These are phyloP conservation scores for Scaptomyza pallida DNA, from an alignment of 1,140 invertebrate species.

Conservation along the genomic window DNA sequence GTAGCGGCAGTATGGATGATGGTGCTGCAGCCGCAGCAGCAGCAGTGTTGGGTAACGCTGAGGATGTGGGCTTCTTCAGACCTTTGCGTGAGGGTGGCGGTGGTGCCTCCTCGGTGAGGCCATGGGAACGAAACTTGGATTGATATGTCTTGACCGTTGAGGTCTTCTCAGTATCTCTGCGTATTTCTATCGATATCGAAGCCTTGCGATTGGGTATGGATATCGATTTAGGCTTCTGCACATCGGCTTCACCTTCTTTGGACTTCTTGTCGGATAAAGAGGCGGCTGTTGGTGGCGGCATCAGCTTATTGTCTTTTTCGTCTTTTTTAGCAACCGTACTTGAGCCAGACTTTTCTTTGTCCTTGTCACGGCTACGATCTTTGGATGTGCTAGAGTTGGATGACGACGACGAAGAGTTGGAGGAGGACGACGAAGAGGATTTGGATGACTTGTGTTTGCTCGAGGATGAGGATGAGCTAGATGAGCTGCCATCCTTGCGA, in stretches of 20 bases:
- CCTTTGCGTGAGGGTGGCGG: conserved; percentile 88
- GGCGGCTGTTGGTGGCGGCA: conserved; percentile 84
- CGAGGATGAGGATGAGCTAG: conserved; percentile 42
- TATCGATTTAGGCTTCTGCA: conserved; percentile 64
- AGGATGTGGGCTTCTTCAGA: conserved; percentile 86
- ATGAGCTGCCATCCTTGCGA: conserved; percentile 58
- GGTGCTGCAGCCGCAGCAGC: conserved; percentile 70
- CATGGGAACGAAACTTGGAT: conserved; percentile 94
- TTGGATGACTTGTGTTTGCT: conserved; percentile 81
- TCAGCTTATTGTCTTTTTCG: conserved; percentile 88
- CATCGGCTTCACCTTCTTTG: conserved; percentile 64
- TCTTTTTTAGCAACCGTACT: conserved; percentile 50
- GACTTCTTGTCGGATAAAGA: conserved; percentile 85
- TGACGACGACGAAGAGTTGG: conserved; percentile 43
- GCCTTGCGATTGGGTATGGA: conserved; percentile 87
- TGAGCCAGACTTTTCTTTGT: conserved; percentile 81
- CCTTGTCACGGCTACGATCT: conserved; percentile 69
- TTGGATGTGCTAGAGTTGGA: conserved; percentile 75
- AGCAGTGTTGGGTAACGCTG: conserved; percentile 59
- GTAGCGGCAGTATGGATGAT: conserved; percentile 11
- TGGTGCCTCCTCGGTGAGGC: conserved; percentile 92
- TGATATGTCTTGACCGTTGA: conserved; percentile 95
- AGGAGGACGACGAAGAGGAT: conserved; percentile 68
- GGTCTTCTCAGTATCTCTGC: conserved; percentile 89
- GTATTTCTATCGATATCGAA: conserved; percentile 91